Evolutionary conservation across 2,797 vertebrate genomes (phyloP).

Genomic region (Amazonetta brasiliensis): DNA sequence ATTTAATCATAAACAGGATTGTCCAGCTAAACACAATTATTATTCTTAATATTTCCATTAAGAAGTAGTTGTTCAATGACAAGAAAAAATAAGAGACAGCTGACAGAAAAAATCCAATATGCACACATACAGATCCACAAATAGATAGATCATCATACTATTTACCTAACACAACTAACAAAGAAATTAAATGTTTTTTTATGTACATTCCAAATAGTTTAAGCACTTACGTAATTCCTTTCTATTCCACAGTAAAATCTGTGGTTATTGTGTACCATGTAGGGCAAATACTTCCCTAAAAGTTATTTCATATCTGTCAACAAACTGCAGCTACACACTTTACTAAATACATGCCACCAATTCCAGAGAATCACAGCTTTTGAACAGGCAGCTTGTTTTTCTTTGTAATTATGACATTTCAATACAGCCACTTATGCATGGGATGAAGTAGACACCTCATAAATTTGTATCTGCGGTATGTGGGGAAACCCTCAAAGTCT

Average conservation of each 20-base stretch:
- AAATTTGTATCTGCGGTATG: background rate
- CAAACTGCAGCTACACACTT: background rate
- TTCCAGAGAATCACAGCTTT: background rate
- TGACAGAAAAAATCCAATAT: background rate
- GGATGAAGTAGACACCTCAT: background rate
- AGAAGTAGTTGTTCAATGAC: background rate
- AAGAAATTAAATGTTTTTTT: background rate
- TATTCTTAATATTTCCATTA: background rate
- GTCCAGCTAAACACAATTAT: background rate
- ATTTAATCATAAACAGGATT: background rate
- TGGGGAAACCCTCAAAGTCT: background rate
- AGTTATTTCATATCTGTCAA: background rate
- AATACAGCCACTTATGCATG: background rate
- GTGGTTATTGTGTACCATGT: background rate
- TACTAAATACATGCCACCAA: background rate
- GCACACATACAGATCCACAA: rapidly evolving
- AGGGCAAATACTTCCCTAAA: background rate
- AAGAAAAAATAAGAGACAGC: background rate
- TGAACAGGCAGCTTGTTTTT: background rate
- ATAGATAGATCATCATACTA: rapidly evolving
- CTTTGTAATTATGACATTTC: background rate
- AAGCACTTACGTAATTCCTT: background rate
- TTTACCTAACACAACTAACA: background rate
- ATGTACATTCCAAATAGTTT: background rate
- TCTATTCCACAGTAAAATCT: background rate